Base-by-base conservation (phyloP, 2,888 invertebrate genomes). In the Tipula unca region DNA sequence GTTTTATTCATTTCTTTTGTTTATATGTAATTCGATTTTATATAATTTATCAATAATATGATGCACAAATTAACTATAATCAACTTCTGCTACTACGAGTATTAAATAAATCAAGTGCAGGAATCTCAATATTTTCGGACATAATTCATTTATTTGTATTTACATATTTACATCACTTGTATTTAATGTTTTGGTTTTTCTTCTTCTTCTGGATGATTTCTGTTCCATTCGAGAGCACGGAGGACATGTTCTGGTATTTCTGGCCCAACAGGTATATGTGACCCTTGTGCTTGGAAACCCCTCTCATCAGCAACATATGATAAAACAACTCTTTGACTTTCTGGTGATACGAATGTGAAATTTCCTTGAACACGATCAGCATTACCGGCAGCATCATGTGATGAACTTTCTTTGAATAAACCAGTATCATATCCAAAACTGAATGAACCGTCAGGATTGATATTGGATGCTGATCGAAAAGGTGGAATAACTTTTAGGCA, bases 201-300 rank as follows among this genome's bases (percentile, higher is more conserved):
- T n/a, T n/a, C 39, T 39, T 39, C 39, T 39, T 39, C 39, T 69
- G 85, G 85, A 32, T 85, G 85, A 32, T 32, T 32, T 85, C 54
- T 54, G 20, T 25, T 85, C 17, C 32, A 85, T 85, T 85, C 85
- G 29, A 85, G 48, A 20, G 85, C 54, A 32, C 85, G 85, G 29
- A 85, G 10, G 4, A 85, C 54, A 17, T n/a, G 6, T n/a, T 17
- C 29, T 85, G 85, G 85, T n/a, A 54, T 25, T 85, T 17, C 29
- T 48, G 85, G 85, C 0, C 48, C 48, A 6, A 48, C 32, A 0
- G 85, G 85, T 29, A 85, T 14, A 32, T 29, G 32, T 29, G n/a
- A 1, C n/a, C 85, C 85, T 48, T n/a, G n/a, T 29, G 85, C n/a
- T 29, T 48, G 85, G 54, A 36, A 85, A 36, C 85, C 85, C 17